phyloP scores from a whole-genome alignment of 2,113 vertebrate genomes.

The Ptychochromis oligacanthus region DNA sequence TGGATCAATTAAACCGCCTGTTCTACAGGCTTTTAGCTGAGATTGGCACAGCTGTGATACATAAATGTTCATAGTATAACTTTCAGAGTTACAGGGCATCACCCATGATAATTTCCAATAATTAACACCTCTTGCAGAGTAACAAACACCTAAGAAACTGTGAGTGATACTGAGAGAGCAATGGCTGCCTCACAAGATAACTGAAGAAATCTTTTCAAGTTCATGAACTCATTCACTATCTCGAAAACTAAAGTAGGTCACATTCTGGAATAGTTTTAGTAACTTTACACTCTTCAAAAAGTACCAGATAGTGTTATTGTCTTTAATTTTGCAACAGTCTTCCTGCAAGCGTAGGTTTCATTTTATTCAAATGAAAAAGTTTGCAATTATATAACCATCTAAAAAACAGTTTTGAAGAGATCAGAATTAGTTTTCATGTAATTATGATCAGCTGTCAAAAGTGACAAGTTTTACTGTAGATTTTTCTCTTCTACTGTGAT shows the following conservation, averaged over 20 bases:
- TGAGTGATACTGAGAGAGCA: not conserved
- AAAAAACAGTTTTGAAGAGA: not conserved
- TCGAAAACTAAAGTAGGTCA: not conserved
- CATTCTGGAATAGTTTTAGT: not conserved
- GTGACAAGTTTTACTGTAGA: not conserved
- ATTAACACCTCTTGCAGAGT: conserved; percentile 23
- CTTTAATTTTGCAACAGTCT: not conserved
- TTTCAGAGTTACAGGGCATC: not conserved
- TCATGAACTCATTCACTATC: not conserved
- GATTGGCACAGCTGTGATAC: conserved; percentile 8
- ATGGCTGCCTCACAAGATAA: not conserved
- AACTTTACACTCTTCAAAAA: not conserved
- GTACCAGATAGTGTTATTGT: not conserved
- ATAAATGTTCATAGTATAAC: conserved; percentile 12
- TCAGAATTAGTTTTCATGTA: not conserved
- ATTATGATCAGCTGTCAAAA: conserved; percentile 6
- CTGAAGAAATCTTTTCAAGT: not conserved
- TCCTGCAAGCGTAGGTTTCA: not conserved
- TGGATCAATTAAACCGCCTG: not conserved
- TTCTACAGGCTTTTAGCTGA: conserved; percentile 22
- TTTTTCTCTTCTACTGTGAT: not conserved
- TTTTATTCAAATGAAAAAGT: not conserved
- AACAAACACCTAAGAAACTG: conserved; percentile 22
- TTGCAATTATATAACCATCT: not conserved
- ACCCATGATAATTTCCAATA: not conserved